Conservation (phyloP, 2,113 vertebrate genomes). For the Setophaga petechia region DNA sequence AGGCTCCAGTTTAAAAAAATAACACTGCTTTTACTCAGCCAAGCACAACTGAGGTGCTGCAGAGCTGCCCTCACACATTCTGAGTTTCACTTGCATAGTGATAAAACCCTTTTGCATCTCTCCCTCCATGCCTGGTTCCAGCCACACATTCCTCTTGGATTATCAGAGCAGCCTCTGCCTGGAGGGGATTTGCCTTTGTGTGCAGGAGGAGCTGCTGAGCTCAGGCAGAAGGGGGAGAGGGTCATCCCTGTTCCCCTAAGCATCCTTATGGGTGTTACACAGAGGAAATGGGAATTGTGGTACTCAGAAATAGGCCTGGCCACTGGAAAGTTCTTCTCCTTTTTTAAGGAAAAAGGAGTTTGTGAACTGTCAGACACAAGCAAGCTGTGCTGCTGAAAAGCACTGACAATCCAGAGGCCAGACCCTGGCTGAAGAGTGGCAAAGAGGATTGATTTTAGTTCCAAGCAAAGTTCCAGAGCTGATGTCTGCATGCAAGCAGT, state of each 20-base stretch:
- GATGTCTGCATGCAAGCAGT: background rate
- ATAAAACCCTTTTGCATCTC: background rate
- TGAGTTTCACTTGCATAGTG: background rate
- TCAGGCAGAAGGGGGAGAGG: background rate
- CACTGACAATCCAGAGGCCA: background rate
- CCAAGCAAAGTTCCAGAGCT: background rate
- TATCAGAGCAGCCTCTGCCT: background rate
- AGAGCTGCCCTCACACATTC: background rate
- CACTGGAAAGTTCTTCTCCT: background rate
- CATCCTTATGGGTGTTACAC: background rate
- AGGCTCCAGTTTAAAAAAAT: background rate
- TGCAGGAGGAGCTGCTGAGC: background rate
- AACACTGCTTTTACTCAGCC: background rate
- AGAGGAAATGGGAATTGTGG: background rate
- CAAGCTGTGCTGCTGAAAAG: background rate
- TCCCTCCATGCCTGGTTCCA: background rate
- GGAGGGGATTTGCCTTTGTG: background rate
- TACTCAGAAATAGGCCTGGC: background rate
- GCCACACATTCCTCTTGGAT: background rate
- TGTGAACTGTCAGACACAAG: background rate
- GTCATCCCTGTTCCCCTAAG: background rate
- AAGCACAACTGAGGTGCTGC: background rate
- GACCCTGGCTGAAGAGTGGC: background rate
- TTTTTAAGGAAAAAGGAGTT: background rate
- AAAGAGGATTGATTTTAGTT: background rate